phyloP scores from a whole-genome alignment of 2,888 invertebrate species.

The Epirrhoe alternata region DNA sequence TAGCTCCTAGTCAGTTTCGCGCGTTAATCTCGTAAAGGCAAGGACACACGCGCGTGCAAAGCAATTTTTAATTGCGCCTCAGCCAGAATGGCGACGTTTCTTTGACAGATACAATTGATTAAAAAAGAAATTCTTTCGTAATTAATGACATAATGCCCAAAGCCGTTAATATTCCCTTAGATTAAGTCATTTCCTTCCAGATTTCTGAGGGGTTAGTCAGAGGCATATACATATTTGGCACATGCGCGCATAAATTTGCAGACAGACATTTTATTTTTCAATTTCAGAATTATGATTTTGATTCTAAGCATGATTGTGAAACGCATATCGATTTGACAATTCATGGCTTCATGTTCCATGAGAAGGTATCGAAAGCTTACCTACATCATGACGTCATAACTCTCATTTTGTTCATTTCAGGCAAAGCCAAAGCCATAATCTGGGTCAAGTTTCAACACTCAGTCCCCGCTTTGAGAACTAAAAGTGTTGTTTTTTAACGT shows the following conservation, averaged over 20 bases:
- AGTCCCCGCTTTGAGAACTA: slow-evolving; percentile 56
- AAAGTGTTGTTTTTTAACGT: slow-evolving; percentile 75
- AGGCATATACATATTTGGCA: too few species aligned
- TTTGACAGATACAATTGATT: slow-evolving; percentile 74
- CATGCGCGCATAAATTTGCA: too few species aligned
- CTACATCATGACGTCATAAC: slow-evolving; percentile 8
- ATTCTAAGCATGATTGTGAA: too few species aligned
- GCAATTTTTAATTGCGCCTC: slow-evolving; percentile 77
- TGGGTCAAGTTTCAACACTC: slow-evolving; percentile 59
- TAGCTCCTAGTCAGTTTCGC: slow-evolving; percentile 53
- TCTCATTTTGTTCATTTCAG: slow-evolving; percentile 28
- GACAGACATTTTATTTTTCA: too few species aligned
- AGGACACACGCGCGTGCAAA: slow-evolving; percentile 72
- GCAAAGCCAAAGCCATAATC: slow-evolving; percentile 42
- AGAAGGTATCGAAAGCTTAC: not conserved
- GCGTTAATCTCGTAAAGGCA: slow-evolving; percentile 72
- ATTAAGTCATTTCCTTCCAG: too few species aligned
- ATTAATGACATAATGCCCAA: slow-evolving; percentile 15
- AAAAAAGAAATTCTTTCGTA: slow-evolving; percentile 53
- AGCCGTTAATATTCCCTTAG: not conserved
- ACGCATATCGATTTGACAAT: not conserved
- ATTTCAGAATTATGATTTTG: too few species aligned
- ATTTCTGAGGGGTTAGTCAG: too few species aligned
- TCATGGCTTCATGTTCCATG: not conserved
- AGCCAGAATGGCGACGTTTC: slow-evolving; percentile 63